Evolutionary conservation across 2,888 invertebrate species (phyloP), one percentile per base, ranked within the genome.

Genomic region (Thereva nobilitata): DNA sequence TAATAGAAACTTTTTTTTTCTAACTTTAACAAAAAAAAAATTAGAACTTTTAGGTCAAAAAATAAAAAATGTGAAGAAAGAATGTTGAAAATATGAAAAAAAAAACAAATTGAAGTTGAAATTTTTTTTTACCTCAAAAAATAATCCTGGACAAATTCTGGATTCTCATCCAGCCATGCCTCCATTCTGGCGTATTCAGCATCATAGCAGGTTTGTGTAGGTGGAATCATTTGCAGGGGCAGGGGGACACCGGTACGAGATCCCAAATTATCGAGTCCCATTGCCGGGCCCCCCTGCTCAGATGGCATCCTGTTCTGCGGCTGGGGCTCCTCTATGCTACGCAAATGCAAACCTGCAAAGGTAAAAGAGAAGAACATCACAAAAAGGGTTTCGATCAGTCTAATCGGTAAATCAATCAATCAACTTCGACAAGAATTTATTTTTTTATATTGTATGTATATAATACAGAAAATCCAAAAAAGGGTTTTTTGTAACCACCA

Each of bases 81-180:
- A 23, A 23, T 23, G 23, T 23, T 23, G 23, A 23, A 23, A 23
- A 23, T 23, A 23, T 23, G 2, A 23, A 23, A 23, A 23, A 23
- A 23, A 23, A 23, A 23, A n/a, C n/a, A 23, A 23, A 23, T 23
- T 23, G 23, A 23, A 2, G 23, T 23, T 23, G 23, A 23, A 23
- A 23, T 2, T 23, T 23, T 23, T 23, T 23, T 23, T 23, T 78
- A 92, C 93, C 94, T 91, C 82, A 94, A 86, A 80, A 96, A 95
- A 82, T 96, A 97, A 82, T 96, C 95, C 80, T 94, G 92, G 73
- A 93, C 92, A 81, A 96, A 97, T 81, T 95, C 94, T 74, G 93
- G 95, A 84, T 97, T 95, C 81, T 95, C 95, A 83, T 97, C 96
- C 74, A 97, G 87, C 96, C 96, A 97, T 75, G 93, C 89, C 83